phyloP scores from a whole-genome alignment of 2,888 invertebrate genomes.

The Pseudoips prasinana region DNA sequence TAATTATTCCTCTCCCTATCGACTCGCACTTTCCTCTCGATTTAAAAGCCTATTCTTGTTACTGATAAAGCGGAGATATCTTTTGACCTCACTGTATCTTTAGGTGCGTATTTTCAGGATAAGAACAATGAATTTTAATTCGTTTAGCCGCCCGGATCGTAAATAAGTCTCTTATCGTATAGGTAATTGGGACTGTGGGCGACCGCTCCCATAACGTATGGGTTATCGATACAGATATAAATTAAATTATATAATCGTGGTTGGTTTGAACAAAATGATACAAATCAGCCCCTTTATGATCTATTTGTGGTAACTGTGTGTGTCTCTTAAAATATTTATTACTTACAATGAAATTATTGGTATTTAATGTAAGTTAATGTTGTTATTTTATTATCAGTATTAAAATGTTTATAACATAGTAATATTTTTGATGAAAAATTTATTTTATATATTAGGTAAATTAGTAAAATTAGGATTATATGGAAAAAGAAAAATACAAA shows the following conservation, averaged over 20 bases:
- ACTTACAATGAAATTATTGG: too few species aligned
- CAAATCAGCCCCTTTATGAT: slow-evolving; percentile 40
- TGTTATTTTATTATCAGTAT: too few species aligned
- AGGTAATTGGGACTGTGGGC: slow-evolving; percentile 77
- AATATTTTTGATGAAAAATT: too few species aligned
- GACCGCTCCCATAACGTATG: slow-evolving; percentile 58
- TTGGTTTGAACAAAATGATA: slow-evolving; percentile 48
- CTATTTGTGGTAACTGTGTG: slow-evolving; percentile 8
- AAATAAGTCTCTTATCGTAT: slow-evolving; percentile 77
- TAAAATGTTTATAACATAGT: too few species aligned
- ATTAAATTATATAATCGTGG: slow-evolving; percentile 57
- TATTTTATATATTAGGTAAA: too few species aligned
- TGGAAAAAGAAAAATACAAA: too few species aligned
- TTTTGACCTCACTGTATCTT: slow-evolving; percentile 69
- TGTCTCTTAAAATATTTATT: too few species aligned
- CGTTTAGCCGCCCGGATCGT: slow-evolving; percentile 55
- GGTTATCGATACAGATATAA: slow-evolving; percentile 56
- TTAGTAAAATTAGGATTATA: background rate
- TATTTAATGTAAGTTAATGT: too few species aligned
- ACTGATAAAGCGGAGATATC: slow-evolving; percentile 74
- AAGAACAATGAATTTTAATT: slow-evolving; percentile 81
- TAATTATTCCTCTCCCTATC: slow-evolving; percentile 60
- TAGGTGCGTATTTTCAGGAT: slow-evolving; percentile 63
- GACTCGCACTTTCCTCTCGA: slow-evolving; percentile 39
- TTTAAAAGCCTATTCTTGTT: slow-evolving; percentile 80